Base-by-base conservation (phyloP, 1,140 invertebrate species). In the Atopsyche davidsoni region DNA sequence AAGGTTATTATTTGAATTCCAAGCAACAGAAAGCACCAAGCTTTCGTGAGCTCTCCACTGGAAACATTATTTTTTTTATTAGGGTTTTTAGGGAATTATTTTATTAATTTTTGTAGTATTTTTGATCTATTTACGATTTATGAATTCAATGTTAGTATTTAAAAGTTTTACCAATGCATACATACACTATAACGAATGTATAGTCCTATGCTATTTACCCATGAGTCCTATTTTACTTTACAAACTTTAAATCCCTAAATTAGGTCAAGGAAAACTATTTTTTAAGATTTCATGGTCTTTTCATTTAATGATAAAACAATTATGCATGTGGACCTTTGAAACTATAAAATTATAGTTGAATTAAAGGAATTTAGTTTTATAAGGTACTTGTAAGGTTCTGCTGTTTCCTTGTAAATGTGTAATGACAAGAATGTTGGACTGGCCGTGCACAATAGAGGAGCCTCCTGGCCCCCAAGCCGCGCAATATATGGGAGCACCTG, bases 11-110 rank as follows among this genome's bases (percentile, higher is more conserved):
- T 85, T 85, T 1, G 83, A 74, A 66, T 88, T 94, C 95, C 96
- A 99, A 39, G 86, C 84, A 1, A 92, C 75, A 43, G 84, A 83
- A 14, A 98, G 70, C 55, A 98, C 86, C 1, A 98, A 63, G 4
- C 89, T 91, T 58, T 98, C 94, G 68, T 99, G 96, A 16, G 90
- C 96, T 68, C 91, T 91, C 93, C 96, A 98, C 89, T 95, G 64
- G 18, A 78, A 75, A 32, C 11, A 40, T 40, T 19, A 35, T 44
- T 24, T 53, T 53, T 22, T 46, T n/a, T 24, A 35, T n/a, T 46
- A 21, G 41, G 44, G 9, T 23, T 32, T 35, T 36, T 18, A 19
- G 13, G 31, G 13, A 46, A 6, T 44, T n/a, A 42, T 32, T n/a
- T n/a, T n/a, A n/a, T n/a, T n/a, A n/a, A n/a, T n/a, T n/a, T n/a